phyloP scores from a whole-genome alignment of 2,113 vertebrate genomes.

The Hemiprocne comata region DNA sequence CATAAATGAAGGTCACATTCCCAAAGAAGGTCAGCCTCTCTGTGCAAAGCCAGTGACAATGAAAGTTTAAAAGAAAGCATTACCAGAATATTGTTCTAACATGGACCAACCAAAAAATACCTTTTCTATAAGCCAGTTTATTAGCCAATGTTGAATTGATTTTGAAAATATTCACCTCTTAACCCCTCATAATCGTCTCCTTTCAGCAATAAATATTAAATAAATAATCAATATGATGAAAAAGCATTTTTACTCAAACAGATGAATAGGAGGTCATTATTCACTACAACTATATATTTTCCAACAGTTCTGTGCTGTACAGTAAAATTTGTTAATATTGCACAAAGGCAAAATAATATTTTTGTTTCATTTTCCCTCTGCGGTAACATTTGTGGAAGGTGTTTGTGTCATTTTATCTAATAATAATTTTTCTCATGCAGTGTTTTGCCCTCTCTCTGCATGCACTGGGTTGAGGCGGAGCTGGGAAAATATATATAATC shows the following conservation, averaged over 20 bases:
- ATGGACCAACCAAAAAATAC: neutral
- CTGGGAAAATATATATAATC: slow-evolving; percentile 23
- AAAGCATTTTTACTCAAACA: neutral
- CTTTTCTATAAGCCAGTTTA: neutral
- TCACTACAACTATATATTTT: neutral
- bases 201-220: neutral
- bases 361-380: neutral
- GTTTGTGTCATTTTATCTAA: neutral
- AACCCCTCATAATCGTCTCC: neutral
- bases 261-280: neutral
- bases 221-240: neutral
- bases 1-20: neutral
- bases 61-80: neutral
- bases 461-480: neutral
- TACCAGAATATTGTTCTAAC: neutral
- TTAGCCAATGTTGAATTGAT: neutral
- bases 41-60: neutral
- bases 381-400: neutral
- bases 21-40: neutral
- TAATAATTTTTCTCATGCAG: neutral
- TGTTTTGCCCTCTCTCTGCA: neutral
- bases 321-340: neutral
- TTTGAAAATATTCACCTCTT: neutral
- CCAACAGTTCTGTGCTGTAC: neutral
- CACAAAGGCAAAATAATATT: neutral